Conservation (phyloP, 1,140 invertebrate genomes). For the Cataglyphis hispanica region DNA sequence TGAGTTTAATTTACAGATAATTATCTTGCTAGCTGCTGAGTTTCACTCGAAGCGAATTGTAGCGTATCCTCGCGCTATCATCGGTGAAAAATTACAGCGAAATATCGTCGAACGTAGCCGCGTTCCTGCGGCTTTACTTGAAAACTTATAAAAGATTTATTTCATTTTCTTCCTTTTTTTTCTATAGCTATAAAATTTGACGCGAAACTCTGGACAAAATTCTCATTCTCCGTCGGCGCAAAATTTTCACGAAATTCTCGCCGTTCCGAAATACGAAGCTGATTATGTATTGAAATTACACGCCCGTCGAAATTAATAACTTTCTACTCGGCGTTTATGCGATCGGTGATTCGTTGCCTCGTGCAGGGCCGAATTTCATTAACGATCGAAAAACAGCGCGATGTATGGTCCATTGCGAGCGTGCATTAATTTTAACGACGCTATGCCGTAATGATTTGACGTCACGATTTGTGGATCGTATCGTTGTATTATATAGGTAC, state of each 20-base stretch:
- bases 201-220: background rate
- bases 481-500: slow-evolving; percentile 10
- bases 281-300: background rate
- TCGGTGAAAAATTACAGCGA: slow-evolving; percentile 35
- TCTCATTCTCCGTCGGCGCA: background rate
- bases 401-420: slow-evolving; percentile 17
- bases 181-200: background rate
- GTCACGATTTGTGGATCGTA: slow-evolving; percentile 50
- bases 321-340: slow-evolving; percentile 52
- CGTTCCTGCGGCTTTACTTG: background rate
- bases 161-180: background rate
- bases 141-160: background rate
- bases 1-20: slow-evolving; percentile 62
- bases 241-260: slow-evolving; percentile 23
- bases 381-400: slow-evolving; percentile 57
- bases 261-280: background rate
- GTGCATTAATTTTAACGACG: slow-evolving; percentile 67
- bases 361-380: slow-evolving; percentile 55
- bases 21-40: slow-evolving; percentile 43
- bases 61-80: slow-evolving; percentile 6
- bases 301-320: slow-evolving; percentile 49
- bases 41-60: slow-evolving; percentile 19
- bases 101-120: background rate
- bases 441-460: slow-evolving; percentile 62
- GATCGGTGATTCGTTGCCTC: slow-evolving; percentile 46